These are phyloP conservation scores for Loxodonta africana DNA, from an alignment of 2,113 vertebrate genomes.

Conservation along the genomic window DNA sequence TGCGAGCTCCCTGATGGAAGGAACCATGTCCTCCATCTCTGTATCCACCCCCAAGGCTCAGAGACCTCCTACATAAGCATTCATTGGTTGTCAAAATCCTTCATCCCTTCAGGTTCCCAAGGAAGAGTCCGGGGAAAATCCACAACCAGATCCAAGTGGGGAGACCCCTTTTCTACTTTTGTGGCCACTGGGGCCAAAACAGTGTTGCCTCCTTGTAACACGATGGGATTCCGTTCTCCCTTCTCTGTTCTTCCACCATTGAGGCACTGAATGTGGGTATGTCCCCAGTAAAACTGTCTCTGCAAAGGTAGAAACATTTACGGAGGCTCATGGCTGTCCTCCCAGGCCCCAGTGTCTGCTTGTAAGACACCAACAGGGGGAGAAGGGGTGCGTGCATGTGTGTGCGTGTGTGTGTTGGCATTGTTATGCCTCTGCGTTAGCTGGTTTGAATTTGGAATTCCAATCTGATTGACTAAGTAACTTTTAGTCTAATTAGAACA, in stretches of 20 bases:
- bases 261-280: neutral
- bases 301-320: neutral
- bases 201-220: neutral
- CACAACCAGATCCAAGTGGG: accelerated
- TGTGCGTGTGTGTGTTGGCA: too few species aligned
- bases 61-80: neutral
- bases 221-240: neutral
- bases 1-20: neutral
- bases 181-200: neutral
- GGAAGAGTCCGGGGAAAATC: neutral
- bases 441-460: slow-evolving; percentile 86
- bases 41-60: neutral
- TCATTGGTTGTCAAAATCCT: neutral
- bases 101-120: neutral
- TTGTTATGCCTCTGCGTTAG: neutral
- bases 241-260: neutral
- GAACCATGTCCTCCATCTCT: neutral
- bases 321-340: neutral
- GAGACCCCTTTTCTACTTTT: neutral
- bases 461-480: slow-evolving; percentile 87
- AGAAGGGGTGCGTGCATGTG: neutral
- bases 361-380: neutral
- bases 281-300: neutral
- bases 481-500: slow-evolving; percentile 88
- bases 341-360: neutral